phyloP scores from a whole-genome alignment of 2,888 invertebrate species.

The Cryptus viduatorius region DNA sequence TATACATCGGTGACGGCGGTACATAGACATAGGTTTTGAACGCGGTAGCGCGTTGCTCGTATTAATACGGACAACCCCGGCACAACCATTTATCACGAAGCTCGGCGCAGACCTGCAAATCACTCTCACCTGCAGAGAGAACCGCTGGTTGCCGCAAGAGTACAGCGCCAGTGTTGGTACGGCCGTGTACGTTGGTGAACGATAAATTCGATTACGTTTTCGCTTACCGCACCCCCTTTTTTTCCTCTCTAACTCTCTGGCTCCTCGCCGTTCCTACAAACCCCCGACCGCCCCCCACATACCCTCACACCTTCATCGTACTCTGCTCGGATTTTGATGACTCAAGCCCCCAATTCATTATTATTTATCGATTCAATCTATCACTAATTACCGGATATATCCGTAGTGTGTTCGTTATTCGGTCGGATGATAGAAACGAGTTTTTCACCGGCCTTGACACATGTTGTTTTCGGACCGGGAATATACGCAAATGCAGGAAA shows the following conservation, averaged over 20 bases:
- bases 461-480: not conserved
- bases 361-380: conserved; percentile 65
- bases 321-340: conserved; percentile 54
- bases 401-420: conserved; percentile 33
- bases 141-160: conserved; percentile 49
- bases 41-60: conserved; percentile 59
- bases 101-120: conserved; percentile 73
- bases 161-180: conserved; percentile 44
- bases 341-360: conserved; percentile 59
- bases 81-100: conserved; percentile 71
- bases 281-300: not conserved
- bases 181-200: conserved; percentile 55
- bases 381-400: conserved; percentile 58
- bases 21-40: conserved; percentile 65
- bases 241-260: conserved; percentile 3
- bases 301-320: not conserved
- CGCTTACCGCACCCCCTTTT: conserved; percentile 65
- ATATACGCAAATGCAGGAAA: not conserved
- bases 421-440: conserved; percentile 11
- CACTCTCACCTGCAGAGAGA: conserved; percentile 69
- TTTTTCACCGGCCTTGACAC: conserved; percentile 49
- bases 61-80: conserved; percentile 68
- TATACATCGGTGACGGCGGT: not conserved
- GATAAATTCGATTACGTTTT: conserved; percentile 70
- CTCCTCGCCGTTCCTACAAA: not conserved